Percentiles rank a stretch among this genome's conserved stretches.
These are phyloP conservation scores for Hormaphis cornu DNA, from an alignment of 1,140 invertebrate genomes.

Conservation along the genomic window DNA sequence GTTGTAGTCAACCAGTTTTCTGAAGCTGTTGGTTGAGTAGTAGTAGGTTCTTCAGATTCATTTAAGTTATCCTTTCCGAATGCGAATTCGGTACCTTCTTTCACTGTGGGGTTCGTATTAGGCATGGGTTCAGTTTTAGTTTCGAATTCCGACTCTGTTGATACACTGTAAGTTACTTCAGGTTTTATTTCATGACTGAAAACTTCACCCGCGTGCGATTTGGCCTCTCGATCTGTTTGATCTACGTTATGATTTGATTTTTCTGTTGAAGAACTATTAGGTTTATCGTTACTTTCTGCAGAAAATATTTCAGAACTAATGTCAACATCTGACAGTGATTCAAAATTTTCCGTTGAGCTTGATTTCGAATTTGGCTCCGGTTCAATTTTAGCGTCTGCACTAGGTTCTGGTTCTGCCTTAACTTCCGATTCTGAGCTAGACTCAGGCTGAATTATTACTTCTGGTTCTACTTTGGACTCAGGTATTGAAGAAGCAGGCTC, in stretches of 20 bases:
- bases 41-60: background rate
- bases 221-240: constrained; percentile 14
- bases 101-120: background rate
- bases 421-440: constrained; percentile 33
- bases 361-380: constrained; percentile 27
- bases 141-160: constrained; percentile 22
- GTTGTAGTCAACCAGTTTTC: constrained; percentile 14
- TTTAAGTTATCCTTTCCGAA: background rate
- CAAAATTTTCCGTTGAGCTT: background rate
- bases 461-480: constrained; percentile 39
- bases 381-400: constrained; percentile 29
- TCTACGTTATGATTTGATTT: background rate
- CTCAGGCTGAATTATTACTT: too few species aligned
- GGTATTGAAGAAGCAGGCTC: constrained; percentile 37
- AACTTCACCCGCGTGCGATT: background rate
- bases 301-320: constrained; percentile 1
- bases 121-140: background rate
- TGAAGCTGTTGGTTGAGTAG: background rate
- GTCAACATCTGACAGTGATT: constrained; percentile 17
- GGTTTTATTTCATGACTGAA: constrained; percentile 26
- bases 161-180: constrained; percentile 6
- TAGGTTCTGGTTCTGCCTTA: constrained; percentile 25
- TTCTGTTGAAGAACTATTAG: background rate
- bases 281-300: background rate
- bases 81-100: background rate